These are phyloP conservation scores for Cottoperca gobio DNA, from an alignment of 2,797 vertebrate species.

Conservation along the genomic window DNA sequence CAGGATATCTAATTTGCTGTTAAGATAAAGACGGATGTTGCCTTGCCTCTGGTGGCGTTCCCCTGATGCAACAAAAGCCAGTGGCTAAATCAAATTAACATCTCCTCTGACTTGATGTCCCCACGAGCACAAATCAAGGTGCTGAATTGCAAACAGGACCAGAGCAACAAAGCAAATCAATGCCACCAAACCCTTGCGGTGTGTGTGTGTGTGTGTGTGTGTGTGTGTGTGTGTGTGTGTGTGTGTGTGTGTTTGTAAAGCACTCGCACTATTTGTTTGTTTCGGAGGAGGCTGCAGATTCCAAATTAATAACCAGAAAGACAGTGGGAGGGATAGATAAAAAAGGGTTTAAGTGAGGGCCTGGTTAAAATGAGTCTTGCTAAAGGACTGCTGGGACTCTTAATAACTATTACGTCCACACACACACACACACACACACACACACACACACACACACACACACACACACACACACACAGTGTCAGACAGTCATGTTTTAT, in stretches of 20 bases:
- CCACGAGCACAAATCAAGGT: conserved; percentile 63
- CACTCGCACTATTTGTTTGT: conserved; percentile 19
- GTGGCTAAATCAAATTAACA: conserved; percentile 67
- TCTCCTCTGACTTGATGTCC: conserved; percentile 59
- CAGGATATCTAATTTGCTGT: conserved; percentile 55
- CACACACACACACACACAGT: neutral
- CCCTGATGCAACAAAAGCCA: conserved; percentile 45
- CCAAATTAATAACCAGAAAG: conserved; percentile 22
- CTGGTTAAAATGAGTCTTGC: neutral
- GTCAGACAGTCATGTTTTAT: neutral
- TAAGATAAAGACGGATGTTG: conserved; percentile 49
- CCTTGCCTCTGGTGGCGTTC: conserved; percentile 16
- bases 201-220: conserved; percentile 18
- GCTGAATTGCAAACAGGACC: conserved; percentile 66
- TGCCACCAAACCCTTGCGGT: conserved; percentile 20
- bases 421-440: neutral
- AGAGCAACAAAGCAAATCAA: conserved; percentile 65
- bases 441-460: neutral
- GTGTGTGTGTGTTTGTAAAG: conserved; percentile 15
- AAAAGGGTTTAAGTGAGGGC: conserved; percentile 39
- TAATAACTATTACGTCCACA: conserved; percentile 10
- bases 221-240: conserved; percentile 15
- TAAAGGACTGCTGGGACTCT: neutral
- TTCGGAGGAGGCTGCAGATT: conserved; percentile 33
- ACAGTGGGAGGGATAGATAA: conserved; percentile 16